These are phyloP conservation scores for Garra rufa DNA, from an alignment of 2,113 vertebrate species.

Conservation along the genomic window DNA sequence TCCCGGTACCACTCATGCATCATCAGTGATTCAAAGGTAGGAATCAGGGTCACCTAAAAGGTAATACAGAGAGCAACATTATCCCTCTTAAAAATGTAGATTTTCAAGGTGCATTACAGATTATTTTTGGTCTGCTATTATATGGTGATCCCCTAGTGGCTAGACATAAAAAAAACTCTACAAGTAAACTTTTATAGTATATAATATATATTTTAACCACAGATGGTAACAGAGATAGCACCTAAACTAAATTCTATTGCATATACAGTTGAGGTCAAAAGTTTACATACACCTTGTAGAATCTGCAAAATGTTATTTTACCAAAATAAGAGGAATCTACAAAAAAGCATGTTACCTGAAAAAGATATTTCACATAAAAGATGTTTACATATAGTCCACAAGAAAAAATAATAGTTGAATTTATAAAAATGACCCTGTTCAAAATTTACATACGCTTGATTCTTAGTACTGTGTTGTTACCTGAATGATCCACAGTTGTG, in stretches of 20 bases:
- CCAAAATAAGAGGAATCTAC: too few relatives aligned
- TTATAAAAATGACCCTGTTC: too few relatives aligned
- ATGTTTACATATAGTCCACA: too few relatives aligned
- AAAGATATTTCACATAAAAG: too few relatives aligned
- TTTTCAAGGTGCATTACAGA: background rate
- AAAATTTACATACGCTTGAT: too few relatives aligned
- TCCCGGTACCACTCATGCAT: conserved; percentile 94
- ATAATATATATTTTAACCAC: background rate
- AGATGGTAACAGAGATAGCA: background rate
- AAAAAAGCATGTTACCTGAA: too few relatives aligned
- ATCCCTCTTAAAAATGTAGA: background rate
- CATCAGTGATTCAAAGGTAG: conserved; percentile 86
- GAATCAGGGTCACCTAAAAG: conserved; percentile 87
- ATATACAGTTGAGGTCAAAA: background rate
- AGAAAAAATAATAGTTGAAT: too few relatives aligned
- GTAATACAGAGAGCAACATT: background rate
- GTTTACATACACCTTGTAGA: too few relatives aligned
- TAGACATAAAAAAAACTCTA: background rate
- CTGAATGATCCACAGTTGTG: too few relatives aligned
- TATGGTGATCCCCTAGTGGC: background rate
- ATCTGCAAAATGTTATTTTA: too few relatives aligned
- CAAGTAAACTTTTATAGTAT: background rate
- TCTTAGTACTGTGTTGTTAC: too few relatives aligned
- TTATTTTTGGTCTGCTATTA: background rate
- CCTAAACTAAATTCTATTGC: background rate